Percentiles rank a stretch among this genome's conserved stretches.
Evolutionary conservation across 2,888 invertebrate genomes (phyloP).

Genomic region (Rambutsinella grinnellia): DNA sequence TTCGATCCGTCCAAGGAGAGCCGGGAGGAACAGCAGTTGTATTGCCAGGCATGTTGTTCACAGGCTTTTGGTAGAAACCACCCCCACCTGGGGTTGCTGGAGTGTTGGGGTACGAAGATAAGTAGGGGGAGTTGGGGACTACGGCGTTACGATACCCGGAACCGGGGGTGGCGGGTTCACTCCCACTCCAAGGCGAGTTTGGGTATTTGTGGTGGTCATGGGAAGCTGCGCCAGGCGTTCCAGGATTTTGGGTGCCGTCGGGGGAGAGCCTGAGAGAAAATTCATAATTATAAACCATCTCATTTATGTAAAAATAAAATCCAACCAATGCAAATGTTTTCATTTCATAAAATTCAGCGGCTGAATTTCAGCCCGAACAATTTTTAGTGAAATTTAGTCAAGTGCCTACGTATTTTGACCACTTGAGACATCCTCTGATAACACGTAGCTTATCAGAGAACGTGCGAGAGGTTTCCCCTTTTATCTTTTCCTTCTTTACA

Average conservation of each 20-base stretch:
- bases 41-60: not conserved
- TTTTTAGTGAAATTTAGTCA: too few species aligned
- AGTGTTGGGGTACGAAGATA: slow-evolving; percentile 47
- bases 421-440: too few species aligned
- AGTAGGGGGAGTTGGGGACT: slow-evolving; percentile 43
- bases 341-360: too few species aligned
- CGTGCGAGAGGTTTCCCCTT: too few species aligned
- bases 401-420: too few species aligned
- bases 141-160: slow-evolving; percentile 34
- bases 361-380: too few species aligned
- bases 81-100: slow-evolving; percentile 49
- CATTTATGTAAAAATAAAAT: too few species aligned
- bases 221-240: slow-evolving; percentile 45
- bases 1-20: slow-evolving; percentile 47
- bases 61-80: slow-evolving; percentile 42
- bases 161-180: slow-evolving; percentile 49
- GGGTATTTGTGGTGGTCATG: slow-evolving; percentile 42
- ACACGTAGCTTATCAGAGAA: too few species aligned
- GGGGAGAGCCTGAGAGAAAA: slow-evolving; percentile 36
- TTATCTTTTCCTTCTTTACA: too few species aligned
- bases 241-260: slow-evolving; percentile 47
- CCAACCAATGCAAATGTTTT: too few species aligned
- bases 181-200: slow-evolving; percentile 49
- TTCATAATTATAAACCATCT: too few species aligned
- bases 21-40: slow-evolving; percentile 45